Evolutionary conservation across 2,888 invertebrate species (phyloP), one percentile per base, ranked within the genome.

Genomic region (Trachelus troglodyta): DNA sequence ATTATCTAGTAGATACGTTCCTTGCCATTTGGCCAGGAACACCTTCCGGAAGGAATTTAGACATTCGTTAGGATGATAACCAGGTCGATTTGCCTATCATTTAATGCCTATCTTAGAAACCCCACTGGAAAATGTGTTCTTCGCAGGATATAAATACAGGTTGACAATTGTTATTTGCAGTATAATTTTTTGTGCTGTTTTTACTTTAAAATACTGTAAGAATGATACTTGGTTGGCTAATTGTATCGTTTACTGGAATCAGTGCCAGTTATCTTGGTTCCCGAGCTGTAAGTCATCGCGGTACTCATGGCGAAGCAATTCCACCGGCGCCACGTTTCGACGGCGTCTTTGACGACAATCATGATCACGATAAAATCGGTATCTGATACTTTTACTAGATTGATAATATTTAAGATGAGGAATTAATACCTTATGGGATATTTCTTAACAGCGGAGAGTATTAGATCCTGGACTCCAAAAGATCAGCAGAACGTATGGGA

Each of bases 401-500:
- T 15, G 31, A 37, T 75, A 56, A 77, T 37, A 79, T 69, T 75
- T 68, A 23, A 23, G 23, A 56, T 23, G 23, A 23, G 56, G 23
- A 56, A 6, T 56, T 23, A 56, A 56, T 56, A 56, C 9, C 23
- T 56, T 56, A 56, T 23, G 23, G 23, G 56, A 56, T 56, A 56
- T 56, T 23, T 56, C 56, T 23, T 31, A 71, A n/a, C 76, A 85
- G 87, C 76, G 34, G 35, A 81, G 35, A 79, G 89, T 68, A 89
- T 93, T 76, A 89, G 91, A 75, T 89, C 88, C 75, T 94, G 94
- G 94, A 91, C 87, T 15, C 90, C 92, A 4, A 85, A 92, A 31
- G 92, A 92, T 80, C 91, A 90, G 30, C 90, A 91, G 77, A 93
- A 93, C 83, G 87, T 93, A 31, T 94, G 94, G 94, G 94, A 94